Evolutionary conservation across 2,797 vertebrate species (phyloP), one percentile per base, ranked within the genome.

Genomic region (Hippoglossus hippoglossus): DNA sequence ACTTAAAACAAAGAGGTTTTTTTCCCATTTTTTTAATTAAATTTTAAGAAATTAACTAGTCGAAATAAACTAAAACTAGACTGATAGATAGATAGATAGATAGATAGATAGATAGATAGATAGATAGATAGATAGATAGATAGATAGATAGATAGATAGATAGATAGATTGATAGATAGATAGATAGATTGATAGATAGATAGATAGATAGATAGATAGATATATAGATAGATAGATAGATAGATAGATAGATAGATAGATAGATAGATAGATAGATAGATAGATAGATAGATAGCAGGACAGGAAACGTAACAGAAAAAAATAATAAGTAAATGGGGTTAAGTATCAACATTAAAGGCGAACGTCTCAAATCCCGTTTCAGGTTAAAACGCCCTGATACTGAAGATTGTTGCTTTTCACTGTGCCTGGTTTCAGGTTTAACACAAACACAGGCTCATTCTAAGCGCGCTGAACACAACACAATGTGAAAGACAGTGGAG

Each of bases 331-430:
- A 75, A 70, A 71, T 41, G 36, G 46, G 67, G 34, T 83, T 78
- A 81, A 79, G 73, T 71, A 63, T 70, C 75, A 71, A 47, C 74
- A 87, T 89, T 81, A 91, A 92, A 84, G 74, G 46, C 0, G 0
- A 75, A 50, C 15, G 16, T 83, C 68, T 79, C 78, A 86, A 71
- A 77, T 89, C 59, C 71, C 49, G 46, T 81, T 80, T 83, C 66
- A 89, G 82, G 83, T 80, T 81, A 84, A 85, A 88, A 92, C 81
- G 75, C 87, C 87, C 87, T 83, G 91, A 92, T 89, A 83, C 53
- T 70, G 64, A 83, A 89, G 81, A 91, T 86, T 85, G 50, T 83
- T 80, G 67, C 77, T 90, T 91, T 92, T 87, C 82, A 87, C 57
- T 65, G 64, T 68, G 77, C 52, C 71, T 76, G 85, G 88, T 88